These are phyloP conservation scores for Rhagophthalmus giganteus DNA, from an alignment of 2,888 invertebrate genomes.

Conservation along the genomic window DNA sequence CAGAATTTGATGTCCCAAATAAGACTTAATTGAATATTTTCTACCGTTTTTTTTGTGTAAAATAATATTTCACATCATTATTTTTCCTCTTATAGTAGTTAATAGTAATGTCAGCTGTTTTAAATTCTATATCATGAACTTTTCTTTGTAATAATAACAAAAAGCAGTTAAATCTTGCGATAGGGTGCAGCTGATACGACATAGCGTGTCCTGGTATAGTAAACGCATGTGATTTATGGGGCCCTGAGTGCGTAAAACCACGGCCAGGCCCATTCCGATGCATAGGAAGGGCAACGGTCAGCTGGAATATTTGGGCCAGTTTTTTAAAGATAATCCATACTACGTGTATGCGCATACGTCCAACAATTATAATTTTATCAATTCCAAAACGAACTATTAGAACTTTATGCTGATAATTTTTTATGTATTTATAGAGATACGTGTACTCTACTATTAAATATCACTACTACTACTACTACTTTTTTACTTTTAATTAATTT, in stretches of 20 bases:
- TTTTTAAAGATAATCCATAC: constrained; percentile 17
- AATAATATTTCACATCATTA: neutral
- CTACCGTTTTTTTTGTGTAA: too few species aligned
- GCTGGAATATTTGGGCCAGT: constrained; percentile 21
- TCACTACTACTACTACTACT: too few species aligned
- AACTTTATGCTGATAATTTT: neutral
- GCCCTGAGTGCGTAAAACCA: constrained; percentile 23
- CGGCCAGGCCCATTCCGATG: constrained; percentile 26
- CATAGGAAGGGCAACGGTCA: constrained; percentile 31
- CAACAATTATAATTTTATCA: neutral
- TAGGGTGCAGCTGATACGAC: constrained; percentile 28
- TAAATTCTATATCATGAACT: neutral
- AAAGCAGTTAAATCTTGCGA: constrained; percentile 24
- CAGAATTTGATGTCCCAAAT: too few species aligned
- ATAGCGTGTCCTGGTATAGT: constrained; percentile 29
- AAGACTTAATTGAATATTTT: too few species aligned
- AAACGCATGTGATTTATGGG: constrained; percentile 25
- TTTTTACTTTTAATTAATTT: too few species aligned
- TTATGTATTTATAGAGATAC: neutral
- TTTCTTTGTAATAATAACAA: constrained; percentile 1
- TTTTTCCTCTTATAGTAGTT: neutral
- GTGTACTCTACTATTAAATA: too few species aligned
- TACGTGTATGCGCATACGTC: constrained; percentile 17
- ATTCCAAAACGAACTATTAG: neutral
- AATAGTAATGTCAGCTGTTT: neutral